Evolutionary conservation across 2,888 invertebrate species (phyloP).

Genomic region (Plagodis pulveraria): DNA sequence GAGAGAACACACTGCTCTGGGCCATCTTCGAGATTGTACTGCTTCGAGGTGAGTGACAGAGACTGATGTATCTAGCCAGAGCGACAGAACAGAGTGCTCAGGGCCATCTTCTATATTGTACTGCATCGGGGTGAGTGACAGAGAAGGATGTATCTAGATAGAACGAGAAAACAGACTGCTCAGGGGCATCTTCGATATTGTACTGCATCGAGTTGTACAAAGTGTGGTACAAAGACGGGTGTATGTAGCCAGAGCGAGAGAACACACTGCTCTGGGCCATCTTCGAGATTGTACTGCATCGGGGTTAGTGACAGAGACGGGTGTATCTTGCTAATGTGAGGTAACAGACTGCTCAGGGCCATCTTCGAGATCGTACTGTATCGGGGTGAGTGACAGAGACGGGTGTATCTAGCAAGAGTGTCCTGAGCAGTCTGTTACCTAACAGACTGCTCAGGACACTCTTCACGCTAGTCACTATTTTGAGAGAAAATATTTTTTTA

Average conservation of each 20-base stretch:
- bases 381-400: conserved; percentile 57
- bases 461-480: too few species aligned
- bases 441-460: conserved; percentile 95
- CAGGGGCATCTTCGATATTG: conserved; percentile 97
- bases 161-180: conserved; percentile 98
- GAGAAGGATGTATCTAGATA: conserved; percentile 71
- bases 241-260: conserved; percentile 93
- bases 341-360: neutral
- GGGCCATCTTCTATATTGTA: conserved; percentile 87
- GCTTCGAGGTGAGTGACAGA: conserved; percentile 70
- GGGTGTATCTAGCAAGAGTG: conserved; percentile 86
- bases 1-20: conserved; percentile 96
- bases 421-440: too few species aligned
- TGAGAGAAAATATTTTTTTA: too few species aligned
- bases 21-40: conserved; percentile 99
- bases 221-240: conserved; percentile 21
- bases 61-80: neutral
- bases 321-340: neutral
- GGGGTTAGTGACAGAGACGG: conserved; percentile 53
- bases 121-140: conserved; percentile 82
- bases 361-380: conserved; percentile 91
- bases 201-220: conserved; percentile 88
- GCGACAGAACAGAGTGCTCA: neutral
- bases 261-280: conserved; percentile 97
- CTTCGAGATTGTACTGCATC: conserved; percentile 96